phyloP scores from a whole-genome alignment of 2,797 vertebrate species.

The Mycteria americana region DNA sequence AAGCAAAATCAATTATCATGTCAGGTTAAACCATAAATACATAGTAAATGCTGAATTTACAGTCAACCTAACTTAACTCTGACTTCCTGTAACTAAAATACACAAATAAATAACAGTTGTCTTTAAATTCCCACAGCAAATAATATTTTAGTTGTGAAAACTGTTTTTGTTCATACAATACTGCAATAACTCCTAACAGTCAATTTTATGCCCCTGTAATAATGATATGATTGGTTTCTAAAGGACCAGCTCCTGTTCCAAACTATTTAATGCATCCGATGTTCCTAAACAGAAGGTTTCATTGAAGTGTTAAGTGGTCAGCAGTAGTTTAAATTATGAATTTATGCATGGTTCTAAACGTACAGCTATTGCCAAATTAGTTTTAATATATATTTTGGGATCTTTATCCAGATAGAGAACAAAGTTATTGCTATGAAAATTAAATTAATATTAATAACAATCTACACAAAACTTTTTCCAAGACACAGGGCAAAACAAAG shows the following conservation, averaged over 20 bases:
- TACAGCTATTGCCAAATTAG: not conserved
- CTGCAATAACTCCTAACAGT: not conserved
- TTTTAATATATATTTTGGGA: not conserved
- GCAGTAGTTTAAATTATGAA: not conserved
- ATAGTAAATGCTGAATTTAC: not conserved
- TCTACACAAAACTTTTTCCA: not conserved
- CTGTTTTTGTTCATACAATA: not conserved
- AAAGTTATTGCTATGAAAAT: not conserved
- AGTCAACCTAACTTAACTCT: not conserved
- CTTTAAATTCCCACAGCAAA: not conserved
- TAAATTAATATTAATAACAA: constrained; percentile 10
- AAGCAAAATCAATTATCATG: not conserved
- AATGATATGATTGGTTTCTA: not conserved
- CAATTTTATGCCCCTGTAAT: not conserved
- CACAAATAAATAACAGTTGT: not conserved
- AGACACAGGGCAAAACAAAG: constrained; percentile 1
- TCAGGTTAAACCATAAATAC: not conserved
- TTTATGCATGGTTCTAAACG: not conserved
- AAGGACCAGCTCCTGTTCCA: not conserved
- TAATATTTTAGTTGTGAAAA: not conserved
- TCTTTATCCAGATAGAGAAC: not conserved
- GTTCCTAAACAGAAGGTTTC: not conserved
- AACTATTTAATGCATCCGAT: not conserved
- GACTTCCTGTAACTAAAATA: not conserved
- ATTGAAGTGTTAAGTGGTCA: not conserved